Conservation (phyloP, 2,888 invertebrate species). For the Drosophila anomalata region DNA sequence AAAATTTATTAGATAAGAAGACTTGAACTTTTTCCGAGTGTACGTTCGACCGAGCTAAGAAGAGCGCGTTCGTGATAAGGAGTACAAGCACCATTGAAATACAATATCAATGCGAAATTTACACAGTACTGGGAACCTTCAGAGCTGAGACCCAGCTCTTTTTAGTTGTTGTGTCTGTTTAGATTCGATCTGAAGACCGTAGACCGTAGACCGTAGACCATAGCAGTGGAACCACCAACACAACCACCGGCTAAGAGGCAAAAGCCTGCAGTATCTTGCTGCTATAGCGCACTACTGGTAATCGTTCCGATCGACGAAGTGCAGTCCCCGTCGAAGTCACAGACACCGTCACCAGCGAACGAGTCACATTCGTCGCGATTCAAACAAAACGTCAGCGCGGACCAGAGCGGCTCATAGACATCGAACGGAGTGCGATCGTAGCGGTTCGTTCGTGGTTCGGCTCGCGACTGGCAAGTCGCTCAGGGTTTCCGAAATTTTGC, state of each 20-base stretch:
- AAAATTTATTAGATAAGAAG: neutral
- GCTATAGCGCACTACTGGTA: neutral
- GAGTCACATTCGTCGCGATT: constrained; percentile 42
- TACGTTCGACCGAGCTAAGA: constrained; percentile 10
- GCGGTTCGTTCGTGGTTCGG: constrained; percentile 50
- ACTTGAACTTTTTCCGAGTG: constrained; percentile 5
- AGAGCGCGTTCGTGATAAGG: constrained; percentile 51
- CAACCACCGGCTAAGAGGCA: constrained; percentile 24
- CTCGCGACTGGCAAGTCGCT: constrained; percentile 2
- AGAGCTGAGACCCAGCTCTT: constrained; percentile 27
- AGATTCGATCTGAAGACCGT: constrained; percentile 30
- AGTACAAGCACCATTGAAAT: constrained; percentile 62
- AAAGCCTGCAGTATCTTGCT: constrained; percentile 10
- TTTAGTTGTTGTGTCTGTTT: constrained; percentile 10
- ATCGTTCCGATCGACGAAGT: constrained; percentile 41
- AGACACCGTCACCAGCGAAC: constrained; percentile 47
- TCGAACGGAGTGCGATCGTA: constrained; percentile 56
- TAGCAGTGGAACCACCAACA: constrained; percentile 2
- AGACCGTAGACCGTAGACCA: constrained; percentile 25
- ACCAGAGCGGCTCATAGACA: constrained; percentile 63
- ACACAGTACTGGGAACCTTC: constrained; percentile 47
- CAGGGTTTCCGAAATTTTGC: constrained; percentile 4
- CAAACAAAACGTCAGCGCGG: constrained; percentile 66
- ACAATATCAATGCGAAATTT: constrained; percentile 76
- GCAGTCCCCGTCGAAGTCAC: constrained; percentile 34